Percentiles rank a stretch among this genome's conserved stretches.
These are phyloP conservation scores for Chanos chanos DNA, from an alignment of 2,797 vertebrate species.

Conservation along the genomic window DNA sequence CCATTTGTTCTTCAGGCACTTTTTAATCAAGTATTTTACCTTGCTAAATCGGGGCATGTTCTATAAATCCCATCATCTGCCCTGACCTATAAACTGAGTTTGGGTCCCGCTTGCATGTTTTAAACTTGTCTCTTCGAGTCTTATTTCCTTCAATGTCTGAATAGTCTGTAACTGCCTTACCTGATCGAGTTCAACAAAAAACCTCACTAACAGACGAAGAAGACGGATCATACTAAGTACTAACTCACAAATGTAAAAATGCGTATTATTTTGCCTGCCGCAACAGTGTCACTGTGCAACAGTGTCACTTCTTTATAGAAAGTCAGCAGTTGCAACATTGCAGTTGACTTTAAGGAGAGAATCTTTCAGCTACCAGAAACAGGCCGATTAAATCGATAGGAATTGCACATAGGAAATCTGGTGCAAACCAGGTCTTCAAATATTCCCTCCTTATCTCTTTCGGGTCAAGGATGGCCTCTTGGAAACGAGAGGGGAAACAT, in stretches of 20 bases:
- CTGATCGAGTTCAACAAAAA: slow-evolving; percentile 70
- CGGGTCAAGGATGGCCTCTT: slow-evolving; percentile 69
- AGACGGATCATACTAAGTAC: slow-evolving; percentile 68
- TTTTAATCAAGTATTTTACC: no score
- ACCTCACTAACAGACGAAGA: slow-evolving; percentile 66
- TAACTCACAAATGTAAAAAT: slow-evolving; percentile 71
- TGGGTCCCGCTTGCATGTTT: no score
- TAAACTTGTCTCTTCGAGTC: neutral
- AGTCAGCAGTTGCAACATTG: neutral
- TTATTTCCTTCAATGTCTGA: neutral
- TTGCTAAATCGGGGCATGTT: no score
- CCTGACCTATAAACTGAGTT: no score
- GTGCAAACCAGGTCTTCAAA: slow-evolving; percentile 69
- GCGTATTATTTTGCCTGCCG: slow-evolving; percentile 68
- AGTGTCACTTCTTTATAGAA: neutral
- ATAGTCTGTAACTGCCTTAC: slow-evolving; percentile 48
- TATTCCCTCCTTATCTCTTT: slow-evolving; percentile 65
- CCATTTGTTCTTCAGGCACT: no score
- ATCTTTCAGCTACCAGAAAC: slow-evolving; percentile 60
- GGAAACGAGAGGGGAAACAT: neutral
- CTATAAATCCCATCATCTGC: no score
- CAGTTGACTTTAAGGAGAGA: neutral
- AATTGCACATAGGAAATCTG: slow-evolving; percentile 69
- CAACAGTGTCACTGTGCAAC: slow-evolving; percentile 53
- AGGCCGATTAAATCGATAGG: slow-evolving; percentile 69